Base-by-base conservation (phyloP, 2,113 vertebrate genomes). In the Amazona vittata region DNA sequence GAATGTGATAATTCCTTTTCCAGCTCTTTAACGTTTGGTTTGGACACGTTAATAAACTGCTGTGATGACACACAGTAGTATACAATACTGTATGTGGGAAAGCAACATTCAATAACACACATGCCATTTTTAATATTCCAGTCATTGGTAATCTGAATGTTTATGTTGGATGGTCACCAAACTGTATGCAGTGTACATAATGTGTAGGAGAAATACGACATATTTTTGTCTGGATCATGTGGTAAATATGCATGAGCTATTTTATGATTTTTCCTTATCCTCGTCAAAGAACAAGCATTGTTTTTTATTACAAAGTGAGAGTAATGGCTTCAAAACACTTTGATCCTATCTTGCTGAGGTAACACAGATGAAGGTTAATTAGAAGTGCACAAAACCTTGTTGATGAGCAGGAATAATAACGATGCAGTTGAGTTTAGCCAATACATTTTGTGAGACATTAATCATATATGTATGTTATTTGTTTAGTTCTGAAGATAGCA, bases 111-210 rank as follows among this genome's bases (percentile, higher is more conserved):
- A 69, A 6, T 65, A 89, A 57, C 39, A 26, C 20, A 65, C 35
- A 89, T 80, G 68, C 81, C 69, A 96, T 96, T 98, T 97, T 93
- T 96, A 94, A 96, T 50, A 50, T 43, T 94, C 59, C 91, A 88
- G 19, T 93, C 24, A 67, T 57, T 93, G 65, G 89, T 96, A 93
- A 86, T 91, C 33, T 79, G 67, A 90, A 92, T 80, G 46, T 37
- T 12, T 94, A 80, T 92, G 55, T 88, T 89, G 89, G 77, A 90
- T 89, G 64, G 43, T 90, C 95, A 91, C 83, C 84, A 92, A 95
- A 92, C 60, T 73, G 26, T 73, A 19, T 29, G 35, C 29, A 53
- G 35, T 78, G 17, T 69, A 35, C 39, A 47, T 83, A 93, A 83
- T 18, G 37, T 55, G 25, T 86, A 78, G 60, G 87, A 94, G 89